Evolutionary conservation across 53 echinoderm and acorn worm genomes (phyloP).

Genomic region (Holothuria leucospilota): DNA sequence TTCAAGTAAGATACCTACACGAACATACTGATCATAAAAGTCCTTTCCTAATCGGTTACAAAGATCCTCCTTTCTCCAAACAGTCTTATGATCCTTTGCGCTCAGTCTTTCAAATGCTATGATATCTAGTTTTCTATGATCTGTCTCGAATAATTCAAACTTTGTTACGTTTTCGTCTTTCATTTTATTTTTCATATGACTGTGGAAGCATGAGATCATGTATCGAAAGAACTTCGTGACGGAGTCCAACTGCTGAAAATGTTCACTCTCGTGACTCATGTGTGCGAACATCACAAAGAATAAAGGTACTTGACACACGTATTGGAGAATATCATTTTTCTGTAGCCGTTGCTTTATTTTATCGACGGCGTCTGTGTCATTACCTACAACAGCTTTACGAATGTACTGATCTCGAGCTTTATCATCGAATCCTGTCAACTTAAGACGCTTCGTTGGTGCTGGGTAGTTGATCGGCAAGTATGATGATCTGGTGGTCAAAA

Average conservation of each 20-base stretch:
- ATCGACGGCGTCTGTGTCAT: background rate
- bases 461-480: background rate
- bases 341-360: too few relatives aligned
- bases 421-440: background rate
- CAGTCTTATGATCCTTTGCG: too few relatives aligned
- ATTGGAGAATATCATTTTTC: too few relatives aligned
- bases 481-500: background rate
- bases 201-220: background rate
- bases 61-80: background rate
- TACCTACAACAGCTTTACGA: background rate
- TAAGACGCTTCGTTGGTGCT: background rate
- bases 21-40: background rate
- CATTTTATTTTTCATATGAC: background rate
- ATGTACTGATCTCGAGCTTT: background rate
- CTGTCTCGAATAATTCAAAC: background rate
- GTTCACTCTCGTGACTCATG: too few relatives aligned
- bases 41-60: background rate
- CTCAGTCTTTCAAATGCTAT: background rate
- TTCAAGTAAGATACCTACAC: background rate
- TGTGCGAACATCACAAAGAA: too few relatives aligned
- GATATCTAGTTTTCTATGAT: background rate
- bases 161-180: background rate
- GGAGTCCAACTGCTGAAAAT: background rate
- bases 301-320: too few relatives aligned
- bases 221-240: background rate